phyloP scores from a whole-genome alignment of 2,113 vertebrate genomes.

The Gobiocypris rarus region DNA sequence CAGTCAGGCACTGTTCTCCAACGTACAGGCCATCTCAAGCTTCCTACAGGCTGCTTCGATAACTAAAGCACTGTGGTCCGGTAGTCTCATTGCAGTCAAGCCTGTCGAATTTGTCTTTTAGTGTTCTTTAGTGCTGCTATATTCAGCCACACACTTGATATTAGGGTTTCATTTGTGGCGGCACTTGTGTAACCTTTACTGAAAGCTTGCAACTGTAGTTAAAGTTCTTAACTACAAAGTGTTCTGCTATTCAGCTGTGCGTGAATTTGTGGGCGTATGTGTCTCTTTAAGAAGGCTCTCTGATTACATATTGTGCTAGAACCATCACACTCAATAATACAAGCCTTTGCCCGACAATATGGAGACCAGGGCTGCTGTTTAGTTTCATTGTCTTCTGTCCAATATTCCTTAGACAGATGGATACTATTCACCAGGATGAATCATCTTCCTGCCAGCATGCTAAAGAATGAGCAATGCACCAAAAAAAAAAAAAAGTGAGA shows the following conservation, averaged over 20 bases:
- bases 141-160: neutral
- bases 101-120: neutral
- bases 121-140: slow-evolving; percentile 11
- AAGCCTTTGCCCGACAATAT: neutral
- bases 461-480: slow-evolving; percentile 22
- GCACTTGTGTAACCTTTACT: neutral
- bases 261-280: neutral
- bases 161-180: neutral
- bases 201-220: neutral
- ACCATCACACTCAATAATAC: slow-evolving; percentile 27
- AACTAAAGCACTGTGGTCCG: neutral
- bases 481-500: slow-evolving; percentile 20
- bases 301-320: slow-evolving; percentile 37
- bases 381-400: slow-evolving; percentile 32
- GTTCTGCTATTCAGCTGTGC: neutral
- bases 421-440: slow-evolving; percentile 36
- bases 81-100: neutral
- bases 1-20: neutral
- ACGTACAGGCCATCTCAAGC: slow-evolving; percentile 13
- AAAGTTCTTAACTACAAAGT: slow-evolving; percentile 18
- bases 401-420: slow-evolving; percentile 10
- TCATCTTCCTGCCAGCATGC: slow-evolving; percentile 31
- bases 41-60: neutral
- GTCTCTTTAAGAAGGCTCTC: neutral
- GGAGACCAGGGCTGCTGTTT: slow-evolving; percentile 22